phyloP scores from a whole-genome alignment of 1,140 invertebrate genomes.

The Parasteatoda tepidariorum region DNA sequence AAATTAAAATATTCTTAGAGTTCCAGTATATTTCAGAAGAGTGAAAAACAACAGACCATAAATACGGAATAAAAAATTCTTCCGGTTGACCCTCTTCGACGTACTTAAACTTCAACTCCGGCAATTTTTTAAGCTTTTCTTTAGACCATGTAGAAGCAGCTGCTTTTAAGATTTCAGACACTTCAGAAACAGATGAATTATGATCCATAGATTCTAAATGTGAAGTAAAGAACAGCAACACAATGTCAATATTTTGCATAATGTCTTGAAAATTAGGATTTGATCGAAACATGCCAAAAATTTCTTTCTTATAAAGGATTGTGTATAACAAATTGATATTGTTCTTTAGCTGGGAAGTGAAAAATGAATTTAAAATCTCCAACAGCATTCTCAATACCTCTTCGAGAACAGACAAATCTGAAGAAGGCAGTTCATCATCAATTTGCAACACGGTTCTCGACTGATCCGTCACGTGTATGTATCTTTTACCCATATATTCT shows the following conservation, averaged over 20 bases:
- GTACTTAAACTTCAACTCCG: slow-evolving; percentile 98
- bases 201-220: slow-evolving; percentile 78
- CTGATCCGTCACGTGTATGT: slow-evolving; percentile 72
- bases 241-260: slow-evolving; percentile 96
- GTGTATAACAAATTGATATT: slow-evolving; percentile 97
- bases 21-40: slow-evolving; percentile 85
- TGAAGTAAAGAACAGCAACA: slow-evolving; percentile 87
- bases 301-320: slow-evolving; percentile 90
- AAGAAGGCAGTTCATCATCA: slow-evolving; percentile 64
- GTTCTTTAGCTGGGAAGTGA: slow-evolving; percentile 86
- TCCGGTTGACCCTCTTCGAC: slow-evolving; percentile 98
- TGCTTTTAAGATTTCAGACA: slow-evolving; percentile 87
- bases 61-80: slow-evolving; percentile 99
- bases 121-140: slow-evolving; percentile 96
- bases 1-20: slow-evolving; percentile 68
- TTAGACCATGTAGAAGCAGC: slow-evolving; percentile 88
- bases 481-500: slow-evolving; percentile 86
- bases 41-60: slow-evolving; percentile 91
- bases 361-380: slow-evolving; percentile 95
- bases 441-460: slow-evolving; percentile 59
- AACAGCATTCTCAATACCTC: slow-evolving; percentile 96
- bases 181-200: slow-evolving; percentile 84
- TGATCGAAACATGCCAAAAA: slow-evolving; percentile 87
- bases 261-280: slow-evolving; percentile 95
- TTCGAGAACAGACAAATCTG: slow-evolving; percentile 92